Percentiles rank a stretch among this genome's conserved stretches.
These are phyloP conservation scores for Acanthochromis polyacanthus DNA, from an alignment of 2,113 vertebrate genomes.

Conservation along the genomic window DNA sequence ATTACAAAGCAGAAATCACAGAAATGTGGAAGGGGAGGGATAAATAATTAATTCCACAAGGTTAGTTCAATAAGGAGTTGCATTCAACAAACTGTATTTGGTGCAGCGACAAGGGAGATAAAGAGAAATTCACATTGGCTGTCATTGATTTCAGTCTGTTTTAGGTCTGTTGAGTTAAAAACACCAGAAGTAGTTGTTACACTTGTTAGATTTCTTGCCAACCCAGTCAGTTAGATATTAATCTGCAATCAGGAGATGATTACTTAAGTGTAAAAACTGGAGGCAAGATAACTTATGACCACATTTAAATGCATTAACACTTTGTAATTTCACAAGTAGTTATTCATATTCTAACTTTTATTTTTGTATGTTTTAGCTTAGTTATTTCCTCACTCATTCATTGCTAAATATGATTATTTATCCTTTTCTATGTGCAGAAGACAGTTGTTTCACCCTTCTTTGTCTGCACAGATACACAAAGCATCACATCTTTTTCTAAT, in stretches of 20 bases:
- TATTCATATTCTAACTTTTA: not conserved
- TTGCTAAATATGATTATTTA: not conserved
- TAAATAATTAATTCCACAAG: conserved; percentile 9
- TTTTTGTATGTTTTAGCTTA: not conserved
- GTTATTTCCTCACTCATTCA: not conserved
- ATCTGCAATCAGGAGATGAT: not conserved
- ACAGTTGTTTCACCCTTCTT: conserved; percentile 28
- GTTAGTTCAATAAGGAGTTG: not conserved
- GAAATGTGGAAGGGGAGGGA: conserved; percentile 9
- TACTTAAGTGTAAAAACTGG: not conserved
- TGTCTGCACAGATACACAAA: conserved; percentile 20
- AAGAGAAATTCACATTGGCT: not conserved
- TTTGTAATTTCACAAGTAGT: not conserved
- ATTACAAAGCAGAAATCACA: conserved; percentile 22
- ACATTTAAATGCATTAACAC: not conserved
- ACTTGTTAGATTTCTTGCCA: not conserved
- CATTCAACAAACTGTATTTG: not conserved
- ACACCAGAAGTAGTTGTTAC: not conserved
- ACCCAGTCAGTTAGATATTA: not conserved
- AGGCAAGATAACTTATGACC: not conserved
- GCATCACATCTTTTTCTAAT: conserved; percentile 14
- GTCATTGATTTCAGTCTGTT: too few species aligned
- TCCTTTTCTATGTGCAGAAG: not conserved
- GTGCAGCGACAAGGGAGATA: not conserved
- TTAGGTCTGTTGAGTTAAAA: not conserved